A percentile compares a stretch with the other conserved stretches of the same genome.
Conservation (phyloP, 2,113 vertebrate species). For the Elephas maximus region DNA sequence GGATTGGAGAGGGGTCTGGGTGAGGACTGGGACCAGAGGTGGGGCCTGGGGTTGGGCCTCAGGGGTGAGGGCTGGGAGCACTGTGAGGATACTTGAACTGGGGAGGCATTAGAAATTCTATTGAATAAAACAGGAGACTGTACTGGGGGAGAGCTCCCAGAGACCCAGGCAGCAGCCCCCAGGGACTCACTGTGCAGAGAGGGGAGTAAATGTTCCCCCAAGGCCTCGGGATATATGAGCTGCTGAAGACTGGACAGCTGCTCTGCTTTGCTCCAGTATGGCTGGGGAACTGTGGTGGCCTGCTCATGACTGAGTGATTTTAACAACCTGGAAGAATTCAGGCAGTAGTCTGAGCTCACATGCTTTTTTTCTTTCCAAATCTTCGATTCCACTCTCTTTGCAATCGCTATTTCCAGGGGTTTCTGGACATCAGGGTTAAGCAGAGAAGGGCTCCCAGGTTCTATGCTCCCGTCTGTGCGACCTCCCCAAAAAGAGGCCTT, state of each 20-base stretch:
- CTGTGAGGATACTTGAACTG: neutral
- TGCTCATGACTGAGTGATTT: neutral
- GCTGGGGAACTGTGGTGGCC: neutral
- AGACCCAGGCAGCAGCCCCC: constrained; percentile 44
- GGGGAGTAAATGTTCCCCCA: constrained; percentile 26
- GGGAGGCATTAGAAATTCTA: neutral
- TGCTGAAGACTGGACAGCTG: neutral
- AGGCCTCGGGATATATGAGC: neutral
- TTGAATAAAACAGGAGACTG: constrained; percentile 58
- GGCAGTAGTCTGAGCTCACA: neutral
- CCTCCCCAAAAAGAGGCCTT: neutral
- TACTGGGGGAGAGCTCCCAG: neutral
- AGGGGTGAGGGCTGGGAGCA: no score
- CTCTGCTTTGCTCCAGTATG: neutral
- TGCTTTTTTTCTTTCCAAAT: constrained; percentile 33
- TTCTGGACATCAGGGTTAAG: neutral
- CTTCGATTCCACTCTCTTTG: neutral
- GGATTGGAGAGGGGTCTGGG: no score
- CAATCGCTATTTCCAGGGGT: neutral
- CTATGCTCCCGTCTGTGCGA: neutral
- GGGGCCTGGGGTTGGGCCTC: neutral
- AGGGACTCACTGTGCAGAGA: constrained; percentile 78
- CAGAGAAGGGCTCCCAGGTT: neutral
- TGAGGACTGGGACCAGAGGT: neutral
- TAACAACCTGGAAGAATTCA: no score